A percentile compares a stretch with the other conserved stretches of the same genome.
phyloP scores from a whole-genome alignment of 2,797 vertebrate genomes.

The Podarcis siculus region DNA sequence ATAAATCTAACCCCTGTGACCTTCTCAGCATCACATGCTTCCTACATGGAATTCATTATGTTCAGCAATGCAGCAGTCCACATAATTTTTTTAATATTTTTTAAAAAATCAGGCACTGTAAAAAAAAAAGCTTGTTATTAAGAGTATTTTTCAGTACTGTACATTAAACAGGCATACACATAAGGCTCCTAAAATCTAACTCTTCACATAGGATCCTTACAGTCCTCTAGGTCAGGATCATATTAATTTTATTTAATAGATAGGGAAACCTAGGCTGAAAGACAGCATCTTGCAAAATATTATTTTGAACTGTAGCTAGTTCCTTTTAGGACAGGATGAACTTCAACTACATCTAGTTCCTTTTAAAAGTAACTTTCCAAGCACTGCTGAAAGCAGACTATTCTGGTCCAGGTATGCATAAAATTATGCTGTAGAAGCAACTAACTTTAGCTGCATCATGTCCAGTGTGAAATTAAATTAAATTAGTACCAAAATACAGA shows the following conservation, averaged over 20 bases:
- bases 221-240: background rate
- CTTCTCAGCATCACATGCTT: background rate
- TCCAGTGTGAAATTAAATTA: background rate
- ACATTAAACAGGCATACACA: background rate
- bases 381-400: too few relatives aligned
- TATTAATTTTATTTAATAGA: background rate
- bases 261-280: background rate
- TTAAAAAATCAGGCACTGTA: background rate
- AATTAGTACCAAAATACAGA: slow-evolving; percentile 52
- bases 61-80: background rate
- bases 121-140: background rate
- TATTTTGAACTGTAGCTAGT: too few relatives aligned
- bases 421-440: too few relatives aligned
- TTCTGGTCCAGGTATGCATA: too few relatives aligned
- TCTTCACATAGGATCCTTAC: background rate
- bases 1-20: background rate
- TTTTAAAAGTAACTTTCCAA: too few relatives aligned
- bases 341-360: too few relatives aligned
- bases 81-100: too few relatives aligned
- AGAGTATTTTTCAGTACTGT: background rate
- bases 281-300: background rate
- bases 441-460: background rate
- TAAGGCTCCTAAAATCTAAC: background rate
- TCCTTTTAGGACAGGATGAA: too few relatives aligned
- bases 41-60: slow-evolving; percentile 2